Evolutionary conservation across 1,140 invertebrate species (phyloP).

Genomic region (Hypothenemus hampei): DNA sequence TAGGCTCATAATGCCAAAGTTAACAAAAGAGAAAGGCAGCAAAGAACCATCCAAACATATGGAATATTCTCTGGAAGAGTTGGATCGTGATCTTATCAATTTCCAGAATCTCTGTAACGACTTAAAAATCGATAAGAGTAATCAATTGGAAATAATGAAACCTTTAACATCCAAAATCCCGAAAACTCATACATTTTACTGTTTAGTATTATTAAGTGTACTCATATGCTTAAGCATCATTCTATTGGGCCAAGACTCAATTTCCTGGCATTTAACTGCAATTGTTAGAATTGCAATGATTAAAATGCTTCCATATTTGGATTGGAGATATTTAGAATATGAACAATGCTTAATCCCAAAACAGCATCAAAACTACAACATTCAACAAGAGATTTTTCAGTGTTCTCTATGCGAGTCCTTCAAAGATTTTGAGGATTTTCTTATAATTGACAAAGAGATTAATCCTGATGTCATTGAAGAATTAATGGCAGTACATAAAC

Average conservation of each 20-base stretch:
- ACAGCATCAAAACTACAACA: neutral
- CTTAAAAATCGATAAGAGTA: constrained; percentile 53
- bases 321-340: constrained; percentile 75
- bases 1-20: constrained; percentile 2
- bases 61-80: constrained; percentile 29
- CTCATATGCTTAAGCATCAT: constrained; percentile 29
- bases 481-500: constrained; percentile 33
- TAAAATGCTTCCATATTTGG: constrained; percentile 68
- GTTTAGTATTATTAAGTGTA: constrained; percentile 7
- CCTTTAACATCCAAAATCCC: constrained; percentile 50
- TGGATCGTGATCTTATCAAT: constrained; percentile 53
- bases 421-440: constrained; percentile 27
- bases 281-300: constrained; percentile 59
- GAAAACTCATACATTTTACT: neutral
- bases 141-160: constrained; percentile 63
- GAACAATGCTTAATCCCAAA: constrained; percentile 60
- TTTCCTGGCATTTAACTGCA: constrained; percentile 55
- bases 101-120: constrained; percentile 63
- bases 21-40: neutral
- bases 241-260: constrained; percentile 47
- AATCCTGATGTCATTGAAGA: constrained; percentile 23
- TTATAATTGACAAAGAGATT: constrained; percentile 15
- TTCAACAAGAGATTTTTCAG: constrained; percentile 43
- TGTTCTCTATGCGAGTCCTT: constrained; percentile 39
- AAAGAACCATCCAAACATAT: constrained; percentile 11